Conservation (phyloP, 2,888 invertebrate genomes). For the Papilio protenor region DNA sequence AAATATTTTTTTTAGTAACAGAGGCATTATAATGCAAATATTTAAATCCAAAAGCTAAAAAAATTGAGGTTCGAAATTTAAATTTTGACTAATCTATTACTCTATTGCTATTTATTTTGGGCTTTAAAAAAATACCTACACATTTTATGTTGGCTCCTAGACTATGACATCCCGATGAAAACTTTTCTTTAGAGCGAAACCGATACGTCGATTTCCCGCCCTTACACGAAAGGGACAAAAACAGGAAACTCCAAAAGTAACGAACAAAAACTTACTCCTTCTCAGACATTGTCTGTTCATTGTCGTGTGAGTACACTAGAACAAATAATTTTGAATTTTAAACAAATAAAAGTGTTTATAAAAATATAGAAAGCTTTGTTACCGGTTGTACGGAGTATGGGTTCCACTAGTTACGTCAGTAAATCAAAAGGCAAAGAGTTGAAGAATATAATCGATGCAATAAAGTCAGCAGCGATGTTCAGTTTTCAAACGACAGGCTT, state of each 20-base stretch:
- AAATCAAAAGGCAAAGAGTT: constrained; percentile 46
- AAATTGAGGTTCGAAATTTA: too few relatives aligned
- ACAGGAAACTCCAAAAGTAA: constrained; percentile 67
- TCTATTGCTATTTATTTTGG: neutral
- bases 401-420: constrained; percentile 77
- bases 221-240: constrained; percentile 63
- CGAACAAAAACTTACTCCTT: constrained; percentile 60
- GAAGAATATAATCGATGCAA: constrained; percentile 44
- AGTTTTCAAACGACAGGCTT: constrained; percentile 50
- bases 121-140: neutral
- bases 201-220: constrained; percentile 53
- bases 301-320: constrained; percentile 53
- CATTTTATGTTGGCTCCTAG: constrained; percentile 51
- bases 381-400: constrained; percentile 59
- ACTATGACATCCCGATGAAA: constrained; percentile 68
- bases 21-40: too few relatives aligned
- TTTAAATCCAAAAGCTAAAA: too few relatives aligned
- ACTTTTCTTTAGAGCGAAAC: constrained; percentile 64
- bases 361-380: neutral
- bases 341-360: constrained; percentile 53
- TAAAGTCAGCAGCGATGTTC: constrained; percentile 48
- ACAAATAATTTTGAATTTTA: constrained; percentile 42
- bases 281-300: constrained; percentile 58
- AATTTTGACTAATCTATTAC: too few relatives aligned
- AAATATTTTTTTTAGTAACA: too few relatives aligned